These are phyloP conservation scores for Ovibos moschatus DNA, from an alignment of 2,113 vertebrate genomes.

Conservation along the genomic window DNA sequence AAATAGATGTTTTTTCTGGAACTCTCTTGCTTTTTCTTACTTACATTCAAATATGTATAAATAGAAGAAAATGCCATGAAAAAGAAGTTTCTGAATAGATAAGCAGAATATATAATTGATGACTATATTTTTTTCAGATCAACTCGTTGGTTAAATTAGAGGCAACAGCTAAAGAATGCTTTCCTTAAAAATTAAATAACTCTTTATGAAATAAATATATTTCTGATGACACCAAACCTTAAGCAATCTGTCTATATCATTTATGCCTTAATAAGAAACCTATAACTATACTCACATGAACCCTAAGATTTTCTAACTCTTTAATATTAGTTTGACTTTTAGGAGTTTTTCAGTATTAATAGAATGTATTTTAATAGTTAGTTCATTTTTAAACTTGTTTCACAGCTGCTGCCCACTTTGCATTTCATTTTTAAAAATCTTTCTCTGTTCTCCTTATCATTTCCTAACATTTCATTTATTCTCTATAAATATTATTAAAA, in stretches of 20 bases:
- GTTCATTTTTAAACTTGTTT: not conserved
- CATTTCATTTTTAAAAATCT: not conserved
- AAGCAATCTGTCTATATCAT: not conserved
- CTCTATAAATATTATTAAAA: not conserved
- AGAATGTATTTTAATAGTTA: not conserved
- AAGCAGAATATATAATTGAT: not conserved
- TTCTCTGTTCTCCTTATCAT: not conserved
- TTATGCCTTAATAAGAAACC: not conserved
- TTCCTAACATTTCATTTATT: not conserved
- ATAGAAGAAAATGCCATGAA: not conserved
- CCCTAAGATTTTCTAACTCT: not conserved
- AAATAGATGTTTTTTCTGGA: no score
- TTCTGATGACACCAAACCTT: not conserved
- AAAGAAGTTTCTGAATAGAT: not conserved
- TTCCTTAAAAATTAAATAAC: not conserved
- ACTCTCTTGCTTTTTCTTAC: not conserved
- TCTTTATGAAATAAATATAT: not conserved
- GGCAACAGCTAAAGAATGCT: not conserved
- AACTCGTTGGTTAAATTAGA: not conserved
- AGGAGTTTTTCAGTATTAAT: not conserved
- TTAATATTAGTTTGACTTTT: not conserved
- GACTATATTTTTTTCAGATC: not conserved
- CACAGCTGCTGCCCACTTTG: not conserved
- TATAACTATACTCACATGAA: not conserved
- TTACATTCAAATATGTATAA: not conserved